Conservation (phyloP, 2,888 invertebrate species). For the Tachina fera region DNA sequence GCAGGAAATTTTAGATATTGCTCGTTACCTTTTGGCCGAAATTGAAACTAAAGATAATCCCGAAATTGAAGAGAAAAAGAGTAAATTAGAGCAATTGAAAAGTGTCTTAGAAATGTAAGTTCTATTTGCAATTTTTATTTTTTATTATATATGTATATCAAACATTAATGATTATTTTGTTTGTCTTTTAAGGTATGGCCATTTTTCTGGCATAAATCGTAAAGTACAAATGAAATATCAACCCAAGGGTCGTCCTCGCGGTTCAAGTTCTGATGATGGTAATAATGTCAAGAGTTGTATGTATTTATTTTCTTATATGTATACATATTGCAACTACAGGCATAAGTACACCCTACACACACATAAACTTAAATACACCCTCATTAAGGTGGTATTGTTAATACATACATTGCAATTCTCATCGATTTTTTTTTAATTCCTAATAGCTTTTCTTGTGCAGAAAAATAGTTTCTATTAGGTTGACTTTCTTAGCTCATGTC, state of each 20-base stretch:
- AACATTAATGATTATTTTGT: not conserved
- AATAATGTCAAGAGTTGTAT: constrained; percentile 80
- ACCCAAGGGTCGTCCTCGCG: constrained; percentile 95
- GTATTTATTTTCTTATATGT: constrained; percentile 67
- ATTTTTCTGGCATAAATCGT: constrained; percentile 99
- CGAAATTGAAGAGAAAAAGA: constrained; percentile 97
- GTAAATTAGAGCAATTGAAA: constrained; percentile 98
- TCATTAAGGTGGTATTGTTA: no score
- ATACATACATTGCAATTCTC: no score
- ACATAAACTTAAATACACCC: not conserved
- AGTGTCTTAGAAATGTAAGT: constrained; percentile 99
- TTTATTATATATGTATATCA: not conserved
- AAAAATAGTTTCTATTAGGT: no score
- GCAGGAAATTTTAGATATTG: constrained; percentile 98
- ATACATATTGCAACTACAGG: constrained; percentile 21
- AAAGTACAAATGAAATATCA: constrained; percentile 99
- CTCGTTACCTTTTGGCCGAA: constrained; percentile 93
- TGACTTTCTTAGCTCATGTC: no score
- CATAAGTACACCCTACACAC: constrained; percentile 7
- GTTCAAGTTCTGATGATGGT: constrained; percentile 97
- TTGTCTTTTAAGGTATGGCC: constrained; percentile 91
- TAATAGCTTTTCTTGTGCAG: no score
- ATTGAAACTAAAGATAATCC: constrained; percentile 94
- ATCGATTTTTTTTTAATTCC: no score
- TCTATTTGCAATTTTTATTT: not conserved